phyloP scores from a whole-genome alignment of 2,113 vertebrate species.

The Guaruba guarouba region DNA sequence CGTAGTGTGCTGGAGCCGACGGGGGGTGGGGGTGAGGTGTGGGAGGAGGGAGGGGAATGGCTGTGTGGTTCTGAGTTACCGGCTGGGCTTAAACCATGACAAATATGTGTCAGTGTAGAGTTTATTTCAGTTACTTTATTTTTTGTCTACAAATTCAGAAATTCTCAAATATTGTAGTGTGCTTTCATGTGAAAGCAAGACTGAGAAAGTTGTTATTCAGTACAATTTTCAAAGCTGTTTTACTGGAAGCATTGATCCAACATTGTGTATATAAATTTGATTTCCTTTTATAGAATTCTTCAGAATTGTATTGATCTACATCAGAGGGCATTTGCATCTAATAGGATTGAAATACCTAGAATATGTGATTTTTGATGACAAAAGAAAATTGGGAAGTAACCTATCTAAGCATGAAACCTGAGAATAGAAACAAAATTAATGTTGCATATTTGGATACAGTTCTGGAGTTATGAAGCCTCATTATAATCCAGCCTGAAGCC shows the following conservation, averaged over 20 bases:
- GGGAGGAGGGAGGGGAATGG: no score
- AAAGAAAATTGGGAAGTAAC: background rate
- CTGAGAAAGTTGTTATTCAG: background rate
- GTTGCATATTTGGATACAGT: background rate
- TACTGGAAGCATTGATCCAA: background rate
- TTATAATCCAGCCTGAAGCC: background rate
- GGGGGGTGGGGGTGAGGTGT: no score
- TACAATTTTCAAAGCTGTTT: background rate
- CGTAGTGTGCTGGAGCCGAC: no score
- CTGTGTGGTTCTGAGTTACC: no score
- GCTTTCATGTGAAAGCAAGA: background rate
- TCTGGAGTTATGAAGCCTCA: background rate
- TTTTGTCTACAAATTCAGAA: background rate
- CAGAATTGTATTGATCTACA: background rate
- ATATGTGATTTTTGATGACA: background rate
- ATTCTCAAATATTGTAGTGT: background rate
- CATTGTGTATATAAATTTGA: rapidly evolving
- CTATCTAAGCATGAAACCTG: background rate
- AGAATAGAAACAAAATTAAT: background rate
- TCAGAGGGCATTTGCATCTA: background rate
- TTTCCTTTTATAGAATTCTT: background rate
- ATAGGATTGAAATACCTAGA: background rate
- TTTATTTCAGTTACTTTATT: background rate
- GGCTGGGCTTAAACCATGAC: no score
- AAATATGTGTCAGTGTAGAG: background rate